phyloP scores from a whole-genome alignment of 2,888 invertebrate species.

The Spisula solida region DNA sequence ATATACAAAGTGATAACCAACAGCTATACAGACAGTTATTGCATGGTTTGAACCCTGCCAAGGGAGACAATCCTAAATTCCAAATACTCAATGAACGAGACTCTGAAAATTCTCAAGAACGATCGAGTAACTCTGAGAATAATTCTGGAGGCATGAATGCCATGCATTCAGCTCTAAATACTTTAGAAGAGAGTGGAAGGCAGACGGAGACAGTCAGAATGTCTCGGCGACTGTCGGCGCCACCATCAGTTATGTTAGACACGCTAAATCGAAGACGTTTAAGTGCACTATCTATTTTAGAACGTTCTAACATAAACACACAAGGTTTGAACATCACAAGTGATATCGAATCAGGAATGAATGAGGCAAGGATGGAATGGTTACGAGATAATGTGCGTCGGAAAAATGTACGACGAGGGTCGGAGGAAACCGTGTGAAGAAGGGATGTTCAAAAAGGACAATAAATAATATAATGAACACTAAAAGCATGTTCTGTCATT shows the following conservation, averaged over 20 bases:
- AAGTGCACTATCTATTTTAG: slow-evolving; percentile 67
- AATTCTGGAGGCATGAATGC: background rate
- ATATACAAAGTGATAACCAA: slow-evolving; percentile 44
- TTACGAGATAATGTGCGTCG: slow-evolving; percentile 60
- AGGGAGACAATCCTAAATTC: slow-evolving; percentile 27
- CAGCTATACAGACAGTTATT: slow-evolving; percentile 28
- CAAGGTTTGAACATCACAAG: slow-evolving; percentile 55
- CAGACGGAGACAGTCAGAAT: slow-evolving; percentile 14
- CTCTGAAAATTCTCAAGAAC: background rate
- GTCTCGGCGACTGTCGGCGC: slow-evolving; percentile 59
- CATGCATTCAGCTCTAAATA: slow-evolving; percentile 43
- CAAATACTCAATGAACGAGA: slow-evolving; percentile 46
- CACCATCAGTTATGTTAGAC: slow-evolving; percentile 60
- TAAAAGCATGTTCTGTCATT: no score
- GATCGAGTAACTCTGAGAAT: background rate
- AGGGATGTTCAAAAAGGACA: background rate
- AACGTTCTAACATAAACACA: slow-evolving; percentile 65
- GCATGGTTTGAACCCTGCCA: background rate
- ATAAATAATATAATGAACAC: no score
- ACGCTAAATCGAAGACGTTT: slow-evolving; percentile 57
- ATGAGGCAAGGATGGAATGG: slow-evolving; percentile 68
- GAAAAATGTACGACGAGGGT: slow-evolving; percentile 22
- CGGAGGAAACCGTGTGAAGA: slow-evolving; percentile 35
- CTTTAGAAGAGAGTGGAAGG: slow-evolving; percentile 33
- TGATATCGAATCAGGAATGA: slow-evolving; percentile 64